Base-by-base conservation (phyloP, 1,140 invertebrate species). In the Macrocentrus cingulum region DNA sequence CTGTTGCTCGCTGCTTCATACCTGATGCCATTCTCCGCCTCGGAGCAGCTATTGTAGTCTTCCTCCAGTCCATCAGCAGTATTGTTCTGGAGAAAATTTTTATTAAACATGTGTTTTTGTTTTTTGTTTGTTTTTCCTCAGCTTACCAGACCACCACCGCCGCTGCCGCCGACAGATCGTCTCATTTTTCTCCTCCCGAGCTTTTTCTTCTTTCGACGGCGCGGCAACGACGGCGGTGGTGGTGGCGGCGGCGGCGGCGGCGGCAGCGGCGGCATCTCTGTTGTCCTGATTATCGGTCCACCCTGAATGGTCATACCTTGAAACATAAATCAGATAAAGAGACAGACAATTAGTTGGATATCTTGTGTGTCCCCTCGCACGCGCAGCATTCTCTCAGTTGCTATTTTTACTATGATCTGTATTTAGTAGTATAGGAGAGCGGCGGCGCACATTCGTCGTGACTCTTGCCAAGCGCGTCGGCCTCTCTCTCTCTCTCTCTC, bases 221-320 rank as follows among this genome's bases (percentile, higher is more conserved):
- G 77, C 63, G 68, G 64, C 56, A 61, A 72, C 25, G 65, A 66
- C 53, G 62, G 42, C 9, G 44, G 25, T 39, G 56, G 64, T 39
- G 65, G 60, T 49, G 62, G 64, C 36, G n/a, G 77, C 63, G 68
- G 64, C 56, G 60, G 72, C 25, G 65, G 66, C 53, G 62, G 42
- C 9, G 44, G 25, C 37, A 57, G 64, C 39, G 65, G 60, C 48
- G 62, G 64, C 36, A 68, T 56, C 29, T 73, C 70, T 54, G 61
- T 70, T 56, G 64, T 76, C 64, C 74, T 73, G 58, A 76, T 66
- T 66, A 78, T 77, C 32, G 70, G 66, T 15, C 71, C 75, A 45
- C 70, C 63, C 67, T 74, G 76, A 61, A 80, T 71, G 51, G 76
- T 76, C 60, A 78, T 68, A 66, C 77, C 77, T 79, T 69, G 16